A percentile compares a stretch with the other conserved stretches of the same genome.
phyloP scores from a whole-genome alignment of 1,140 invertebrate species.

The Habropoda laboriosa region DNA sequence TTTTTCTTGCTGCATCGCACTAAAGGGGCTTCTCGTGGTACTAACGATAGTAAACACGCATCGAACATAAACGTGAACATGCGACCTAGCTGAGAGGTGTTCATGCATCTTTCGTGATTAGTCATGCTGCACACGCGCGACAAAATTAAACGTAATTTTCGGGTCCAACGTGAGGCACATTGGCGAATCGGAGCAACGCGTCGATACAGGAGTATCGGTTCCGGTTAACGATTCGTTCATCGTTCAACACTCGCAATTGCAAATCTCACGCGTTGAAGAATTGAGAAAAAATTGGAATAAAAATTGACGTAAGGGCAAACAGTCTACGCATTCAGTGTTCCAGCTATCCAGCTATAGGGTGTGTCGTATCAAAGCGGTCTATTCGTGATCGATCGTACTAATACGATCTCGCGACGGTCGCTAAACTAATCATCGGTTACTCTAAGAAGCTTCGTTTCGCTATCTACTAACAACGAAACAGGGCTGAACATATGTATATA shows the following conservation, averaged over 20 bases:
- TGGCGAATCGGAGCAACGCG: background rate
- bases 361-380: conserved; percentile 37
- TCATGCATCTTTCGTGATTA: conserved; percentile 23
- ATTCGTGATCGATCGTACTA: conserved; percentile 4
- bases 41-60: conserved; percentile 7
- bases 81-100: conserved; percentile 1
- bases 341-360: conserved; percentile 6
- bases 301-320: background rate
- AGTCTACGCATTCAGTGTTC: conserved; percentile 37
- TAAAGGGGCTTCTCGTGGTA: conserved; percentile 3
- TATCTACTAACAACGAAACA: conserved; percentile 19
- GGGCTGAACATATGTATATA: background rate
- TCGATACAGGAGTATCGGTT: background rate
- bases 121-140: conserved; percentile 9
- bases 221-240: background rate
- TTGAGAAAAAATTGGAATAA: background rate
- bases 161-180: background rate
- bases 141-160: background rate
- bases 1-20: conserved; percentile 38
- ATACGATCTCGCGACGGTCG: background rate
- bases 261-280: background rate
- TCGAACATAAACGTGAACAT: conserved; percentile 31
- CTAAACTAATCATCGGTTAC: background rate
- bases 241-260: background rate
- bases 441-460: conserved; percentile 35